Percentiles rank a stretch among this genome's conserved stretches.
Evolutionary conservation across 2,888 invertebrate species (phyloP).

Genomic region (Halocaridina rubra): DNA sequence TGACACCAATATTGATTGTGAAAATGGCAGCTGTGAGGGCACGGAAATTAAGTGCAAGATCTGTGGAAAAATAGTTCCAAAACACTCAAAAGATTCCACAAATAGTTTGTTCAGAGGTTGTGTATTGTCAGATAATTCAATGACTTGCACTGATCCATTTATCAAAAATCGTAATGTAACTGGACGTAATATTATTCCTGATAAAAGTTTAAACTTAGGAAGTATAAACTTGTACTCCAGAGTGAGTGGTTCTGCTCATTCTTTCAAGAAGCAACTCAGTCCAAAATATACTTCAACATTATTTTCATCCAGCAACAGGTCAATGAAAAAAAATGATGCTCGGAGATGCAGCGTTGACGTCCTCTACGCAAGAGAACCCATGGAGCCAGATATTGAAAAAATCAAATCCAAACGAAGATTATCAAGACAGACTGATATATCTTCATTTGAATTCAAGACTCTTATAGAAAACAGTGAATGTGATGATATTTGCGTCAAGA

Average conservation of each 20-base stretch:
- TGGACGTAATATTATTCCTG: neutral
- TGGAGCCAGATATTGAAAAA: conserved; percentile 28
- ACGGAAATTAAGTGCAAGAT: conserved; percentile 16
- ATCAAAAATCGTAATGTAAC: neutral
- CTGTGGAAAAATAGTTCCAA: conserved; percentile 30
- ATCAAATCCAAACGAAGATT: conserved; percentile 34
- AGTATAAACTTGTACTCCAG: neutral
- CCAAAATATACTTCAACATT: conserved; percentile 20
- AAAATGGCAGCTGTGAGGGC: conserved; percentile 20
- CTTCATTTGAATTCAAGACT: conserved; percentile 36
- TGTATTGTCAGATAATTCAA: neutral
- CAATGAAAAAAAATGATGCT: neutral
- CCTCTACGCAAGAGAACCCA: conserved; percentile 34
- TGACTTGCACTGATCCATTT: neutral
- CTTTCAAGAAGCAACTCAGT: neutral
- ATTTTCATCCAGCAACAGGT: neutral
- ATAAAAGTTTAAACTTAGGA: neutral
- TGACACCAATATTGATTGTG: conserved; percentile 37
- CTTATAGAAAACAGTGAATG: conserved; percentile 28
- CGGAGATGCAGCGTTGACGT: conserved; percentile 40
- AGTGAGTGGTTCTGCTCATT: neutral
- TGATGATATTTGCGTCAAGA: neutral
- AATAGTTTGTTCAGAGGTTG: neutral
- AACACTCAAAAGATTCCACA: neutral
- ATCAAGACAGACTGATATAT: conserved; percentile 36